phyloP scores from a whole-genome alignment of 2,888 invertebrate genomes.

The Linnaemya vulpina region DNA sequence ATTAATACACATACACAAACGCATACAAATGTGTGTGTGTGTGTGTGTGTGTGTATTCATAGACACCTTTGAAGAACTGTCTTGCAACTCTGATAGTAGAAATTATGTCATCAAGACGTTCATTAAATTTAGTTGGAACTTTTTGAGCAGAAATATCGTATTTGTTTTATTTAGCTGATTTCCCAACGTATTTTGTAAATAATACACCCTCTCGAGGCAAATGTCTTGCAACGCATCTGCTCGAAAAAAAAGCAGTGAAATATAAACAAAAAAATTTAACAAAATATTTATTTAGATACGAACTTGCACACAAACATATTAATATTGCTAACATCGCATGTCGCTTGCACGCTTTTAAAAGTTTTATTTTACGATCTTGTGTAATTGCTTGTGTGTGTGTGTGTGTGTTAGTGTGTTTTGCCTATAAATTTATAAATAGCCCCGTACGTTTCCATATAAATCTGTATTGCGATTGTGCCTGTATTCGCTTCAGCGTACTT shows the following conservation, averaged over 20 bases:
- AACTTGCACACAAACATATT: constrained; percentile 9
- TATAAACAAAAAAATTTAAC: constrained; percentile 2
- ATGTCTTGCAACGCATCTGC: constrained; percentile 18
- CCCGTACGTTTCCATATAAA: constrained; percentile 8
- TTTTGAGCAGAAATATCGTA: neutral
- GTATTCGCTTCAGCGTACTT: constrained; percentile 16
- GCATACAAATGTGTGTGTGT: neutral
- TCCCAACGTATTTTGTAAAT: neutral
- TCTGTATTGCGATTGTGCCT: constrained; percentile 1
- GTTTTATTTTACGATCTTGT: constrained; percentile 26
- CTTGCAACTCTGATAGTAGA: neutral
- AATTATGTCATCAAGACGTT: neutral
- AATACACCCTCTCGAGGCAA: neutral
- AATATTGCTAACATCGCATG: constrained; percentile 63
- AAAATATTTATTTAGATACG: constrained; percentile 13
- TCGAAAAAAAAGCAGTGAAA: constrained; percentile 6
- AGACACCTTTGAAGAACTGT: neutral
- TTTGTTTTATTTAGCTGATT: neutral
- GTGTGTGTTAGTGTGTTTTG: neutral
- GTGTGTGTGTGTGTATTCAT: neutral
- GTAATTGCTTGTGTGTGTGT: neutral
- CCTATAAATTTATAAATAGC: constrained; percentile 33
- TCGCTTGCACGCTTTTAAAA: constrained; percentile 42
- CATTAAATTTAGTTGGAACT: neutral
- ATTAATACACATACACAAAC: neutral